Evolutionary conservation across 2,888 invertebrate genomes (phyloP).

Genomic region (Acleris holmiana): DNA sequence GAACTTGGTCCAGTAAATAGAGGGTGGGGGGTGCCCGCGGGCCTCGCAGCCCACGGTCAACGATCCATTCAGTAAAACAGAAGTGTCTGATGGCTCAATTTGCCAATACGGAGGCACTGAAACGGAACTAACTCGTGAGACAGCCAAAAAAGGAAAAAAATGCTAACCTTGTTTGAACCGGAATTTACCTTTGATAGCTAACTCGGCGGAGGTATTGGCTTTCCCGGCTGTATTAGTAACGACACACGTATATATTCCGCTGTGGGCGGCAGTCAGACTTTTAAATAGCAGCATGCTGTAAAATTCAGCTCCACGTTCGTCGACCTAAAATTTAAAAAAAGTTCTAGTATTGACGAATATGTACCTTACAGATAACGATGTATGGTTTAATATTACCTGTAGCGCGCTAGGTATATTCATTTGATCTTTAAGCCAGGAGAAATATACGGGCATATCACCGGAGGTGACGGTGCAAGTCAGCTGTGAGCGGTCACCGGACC

Average conservation of each 20-base stretch:
- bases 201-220: conserved; percentile 87
- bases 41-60: conserved; percentile 91
- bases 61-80: conserved; percentile 89
- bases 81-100: conserved; percentile 89
- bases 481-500: conserved; percentile 91
- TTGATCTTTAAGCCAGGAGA: conserved; percentile 87
- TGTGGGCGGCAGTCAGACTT: conserved; percentile 87
- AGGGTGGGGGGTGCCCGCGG: conserved; percentile 90
- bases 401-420: conserved; percentile 86
- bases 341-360: neutral
- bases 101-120: conserved; percentile 92
- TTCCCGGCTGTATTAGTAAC: conserved; percentile 90
- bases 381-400: conserved; percentile 73
- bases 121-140: conserved; percentile 39
- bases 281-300: conserved; percentile 89
- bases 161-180: conserved; percentile 5
- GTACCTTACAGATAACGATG: neutral
- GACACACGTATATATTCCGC: conserved; percentile 89
- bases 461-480: conserved; percentile 93
- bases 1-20: conserved; percentile 89
- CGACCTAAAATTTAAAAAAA: conserved; percentile 74
- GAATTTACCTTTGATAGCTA: conserved; percentile 88
- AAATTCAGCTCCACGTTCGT: conserved; percentile 88
- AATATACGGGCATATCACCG: conserved; percentile 87
- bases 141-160: conserved; percentile 14